Evolutionary conservation across 2,797 vertebrate species (phyloP), one percentile per base, ranked within the genome.

Genomic region (Pristis pectinata): DNA sequence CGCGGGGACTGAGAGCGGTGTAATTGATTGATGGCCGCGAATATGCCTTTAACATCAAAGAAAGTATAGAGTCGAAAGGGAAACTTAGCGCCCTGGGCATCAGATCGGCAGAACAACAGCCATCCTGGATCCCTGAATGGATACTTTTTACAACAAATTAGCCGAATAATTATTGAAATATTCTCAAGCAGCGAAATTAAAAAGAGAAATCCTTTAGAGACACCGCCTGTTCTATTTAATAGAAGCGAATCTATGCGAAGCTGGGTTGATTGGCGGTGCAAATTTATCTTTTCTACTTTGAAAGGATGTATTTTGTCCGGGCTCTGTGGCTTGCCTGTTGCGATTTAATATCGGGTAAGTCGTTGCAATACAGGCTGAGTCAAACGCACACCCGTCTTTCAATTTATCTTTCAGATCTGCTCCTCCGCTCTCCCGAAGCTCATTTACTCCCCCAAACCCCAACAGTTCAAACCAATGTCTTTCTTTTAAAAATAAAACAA

Each of bases 111-210:
- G 61, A 89, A 76, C 72, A 49, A 95, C 87, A 95, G 61, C 41
- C 70, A 44, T 92, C 87, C 72, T 44, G 87, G 87, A 76, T 64
- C n/a, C 92, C n/a, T 91, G 72, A 93, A 95, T 80, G 79, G 74
- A 91, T 4, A 93, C 56, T 76, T 93, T 95, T 77, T 74, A 67
- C 92, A 80, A 95, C 94, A 94, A 95, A 95, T 95, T 95, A 93
- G 94, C 72, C 94, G 94, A 83, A 94, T 83, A 80, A 95, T 95
- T 83, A 80, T 95, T 82, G 56, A 95, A 95, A 95, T 95, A 93
- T 93, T 95, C 76, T 82, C 94, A 83, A 94, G 91, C 87, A 70
- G 91, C 91, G 91, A 93, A 82, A 95, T 93, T 93, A 61, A 72
- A 93, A 53, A 74, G 3, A 15, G 37, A 19, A n/a, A 49, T 13